A percentile compares a stretch with the other conserved stretches of the same genome.
Evolutionary conservation across 2,113 vertebrate species (phyloP).

Genomic region (Festucalex cinctus): DNA sequence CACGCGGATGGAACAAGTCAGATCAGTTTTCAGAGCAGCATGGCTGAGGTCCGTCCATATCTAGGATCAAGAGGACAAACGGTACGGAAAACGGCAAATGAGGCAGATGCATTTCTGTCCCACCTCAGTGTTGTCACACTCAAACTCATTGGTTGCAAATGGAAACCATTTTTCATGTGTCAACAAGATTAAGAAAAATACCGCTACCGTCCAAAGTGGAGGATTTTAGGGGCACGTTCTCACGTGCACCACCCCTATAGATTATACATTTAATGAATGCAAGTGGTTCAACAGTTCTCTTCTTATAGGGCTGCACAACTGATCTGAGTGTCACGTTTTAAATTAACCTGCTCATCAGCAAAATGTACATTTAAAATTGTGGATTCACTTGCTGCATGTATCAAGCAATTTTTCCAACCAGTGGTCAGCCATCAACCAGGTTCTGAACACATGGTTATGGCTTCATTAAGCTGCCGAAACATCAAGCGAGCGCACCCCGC

Average conservation of each 20-base stretch:
- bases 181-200: conserved; percentile 30
- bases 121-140: conserved; percentile 33
- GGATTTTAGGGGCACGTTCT: conserved; percentile 36
- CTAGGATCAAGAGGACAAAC: conserved; percentile 21
- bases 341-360: too few relatives aligned
- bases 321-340: too few relatives aligned
- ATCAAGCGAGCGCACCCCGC: too few relatives aligned
- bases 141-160: conserved; percentile 44
- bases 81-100: conserved; percentile 33
- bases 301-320: background rate
- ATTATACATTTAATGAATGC: conserved; percentile 46
- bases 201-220: conserved; percentile 19
- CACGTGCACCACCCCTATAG: conserved; percentile 28
- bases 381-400: too few relatives aligned
- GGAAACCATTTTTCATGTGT: conserved; percentile 38
- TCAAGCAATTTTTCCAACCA: too few relatives aligned
- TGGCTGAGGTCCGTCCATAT: conserved; percentile 13
- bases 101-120: conserved; percentile 40
- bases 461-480: too few relatives aligned
- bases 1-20: conserved; percentile 22
- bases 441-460: too few relatives aligned
- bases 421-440: too few relatives aligned
- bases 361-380: too few relatives aligned
- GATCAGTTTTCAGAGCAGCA: conserved; percentile 23
- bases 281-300: conserved; percentile 26